A percentile compares a stretch with the other conserved stretches of the same genome.
These are phyloP conservation scores for Crematogaster levior DNA, from an alignment of 2,888 invertebrate species.

Conservation along the genomic window DNA sequence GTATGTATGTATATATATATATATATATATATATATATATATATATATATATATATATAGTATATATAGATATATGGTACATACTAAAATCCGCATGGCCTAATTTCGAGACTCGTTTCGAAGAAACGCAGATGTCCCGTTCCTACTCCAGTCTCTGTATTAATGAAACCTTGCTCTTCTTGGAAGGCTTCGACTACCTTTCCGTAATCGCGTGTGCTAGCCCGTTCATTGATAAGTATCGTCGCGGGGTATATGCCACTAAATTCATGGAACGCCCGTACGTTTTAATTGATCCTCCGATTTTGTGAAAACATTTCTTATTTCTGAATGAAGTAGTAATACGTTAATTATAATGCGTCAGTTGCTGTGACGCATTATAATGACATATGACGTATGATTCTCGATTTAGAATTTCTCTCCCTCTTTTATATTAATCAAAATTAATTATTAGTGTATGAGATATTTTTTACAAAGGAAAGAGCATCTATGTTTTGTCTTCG, in stretches of 20 bases:
- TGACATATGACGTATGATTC: no score
- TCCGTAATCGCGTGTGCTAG: conserved; percentile 65
- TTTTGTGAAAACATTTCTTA: background rate
- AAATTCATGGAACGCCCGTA: conserved; percentile 15
- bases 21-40: background rate
- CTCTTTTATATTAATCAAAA: background rate
- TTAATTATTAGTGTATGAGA: background rate
- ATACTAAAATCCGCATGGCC: conserved; percentile 59
- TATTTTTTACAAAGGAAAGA: background rate
- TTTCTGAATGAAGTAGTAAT: background rate
- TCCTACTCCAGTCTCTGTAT: conserved; percentile 60
- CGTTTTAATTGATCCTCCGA: background rate
- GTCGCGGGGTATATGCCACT: background rate
- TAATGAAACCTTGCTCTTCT: conserved; percentile 68
- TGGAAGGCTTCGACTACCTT: conserved; percentile 58
- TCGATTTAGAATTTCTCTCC: background rate
- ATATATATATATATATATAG: background rate
- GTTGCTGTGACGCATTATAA: background rate
- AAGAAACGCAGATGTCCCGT: conserved; percentile 49
- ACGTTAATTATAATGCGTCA: background rate
- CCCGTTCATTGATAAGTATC: conserved; percentile 63
- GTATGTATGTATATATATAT: background rate
- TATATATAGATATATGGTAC: background rate
- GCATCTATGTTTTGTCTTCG: background rate
- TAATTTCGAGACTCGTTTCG: conserved; percentile 62